Evolutionary conservation across 1,140 invertebrate genomes (phyloP).

Genomic region (Listronotus oregonensis): DNA sequence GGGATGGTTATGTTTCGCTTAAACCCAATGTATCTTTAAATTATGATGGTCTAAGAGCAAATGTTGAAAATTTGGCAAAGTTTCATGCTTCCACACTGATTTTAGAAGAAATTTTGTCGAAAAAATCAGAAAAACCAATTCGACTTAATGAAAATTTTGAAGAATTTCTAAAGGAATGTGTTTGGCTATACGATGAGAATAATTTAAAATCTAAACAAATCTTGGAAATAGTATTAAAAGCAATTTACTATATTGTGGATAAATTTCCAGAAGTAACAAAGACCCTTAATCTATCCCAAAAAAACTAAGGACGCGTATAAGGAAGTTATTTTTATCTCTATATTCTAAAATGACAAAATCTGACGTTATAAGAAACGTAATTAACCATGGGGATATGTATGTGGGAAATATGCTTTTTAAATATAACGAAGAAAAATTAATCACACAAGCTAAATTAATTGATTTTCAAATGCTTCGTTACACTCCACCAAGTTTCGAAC

Average conservation of each 20-base stretch:
- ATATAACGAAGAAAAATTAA: conserved; percentile 56
- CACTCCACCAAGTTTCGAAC: conserved; percentile 59
- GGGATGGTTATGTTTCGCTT: neutral
- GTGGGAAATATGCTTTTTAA: conserved; percentile 57
- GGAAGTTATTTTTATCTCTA: neutral
- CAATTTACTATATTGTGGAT: no score
- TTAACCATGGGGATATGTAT: conserved; percentile 58
- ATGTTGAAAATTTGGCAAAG: conserved; percentile 13
- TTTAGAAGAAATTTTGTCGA: conserved; percentile 16
- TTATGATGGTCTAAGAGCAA: neutral
- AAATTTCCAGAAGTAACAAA: no score
- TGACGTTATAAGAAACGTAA: conserved; percentile 45
- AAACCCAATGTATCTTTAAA: conserved; percentile 8
- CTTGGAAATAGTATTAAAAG: no score
- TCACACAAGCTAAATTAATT: conserved; percentile 56
- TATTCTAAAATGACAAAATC: conserved; percentile 18
- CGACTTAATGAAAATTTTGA: conserved; percentile 7
- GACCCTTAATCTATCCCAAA: no score
- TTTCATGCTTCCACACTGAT: conserved; percentile 15
- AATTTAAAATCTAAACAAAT: neutral
- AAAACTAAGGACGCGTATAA: no score
- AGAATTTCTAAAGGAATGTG: neutral
- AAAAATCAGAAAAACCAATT: conserved; percentile 2
- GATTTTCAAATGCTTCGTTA: conserved; percentile 62
- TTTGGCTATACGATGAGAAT: neutral